Evolutionary conservation across 2,797 vertebrate species (phyloP).

Genomic region (Odontamblyopus lacepedii): DNA sequence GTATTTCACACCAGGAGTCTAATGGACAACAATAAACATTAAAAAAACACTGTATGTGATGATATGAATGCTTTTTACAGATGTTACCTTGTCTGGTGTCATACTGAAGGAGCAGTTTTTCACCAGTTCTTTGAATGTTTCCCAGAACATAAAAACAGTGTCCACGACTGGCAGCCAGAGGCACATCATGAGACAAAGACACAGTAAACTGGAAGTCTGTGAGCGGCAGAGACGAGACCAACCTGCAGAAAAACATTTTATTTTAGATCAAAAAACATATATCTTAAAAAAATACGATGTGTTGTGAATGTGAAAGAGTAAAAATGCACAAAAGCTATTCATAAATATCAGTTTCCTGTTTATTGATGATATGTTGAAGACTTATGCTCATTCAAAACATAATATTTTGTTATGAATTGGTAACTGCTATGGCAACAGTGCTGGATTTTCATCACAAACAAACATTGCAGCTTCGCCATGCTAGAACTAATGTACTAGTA

Average conservation of each 20-base stretch:
- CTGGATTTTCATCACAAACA: too few species aligned
- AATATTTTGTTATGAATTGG: too few species aligned
- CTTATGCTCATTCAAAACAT: too few species aligned
- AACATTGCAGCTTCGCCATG: too few species aligned
- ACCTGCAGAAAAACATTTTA: conserved; percentile 37
- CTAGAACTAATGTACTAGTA: too few species aligned
- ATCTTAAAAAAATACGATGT: too few species aligned
- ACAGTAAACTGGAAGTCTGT: conserved; percentile 79
- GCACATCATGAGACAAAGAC: conserved; percentile 80
- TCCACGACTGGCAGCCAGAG: conserved; percentile 69
- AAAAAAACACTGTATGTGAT: background rate
- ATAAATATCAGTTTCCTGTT: too few species aligned
- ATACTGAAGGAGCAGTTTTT: conserved; percentile 79
- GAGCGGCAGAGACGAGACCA: conserved; percentile 79
- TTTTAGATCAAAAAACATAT: background rate
- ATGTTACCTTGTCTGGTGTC: conserved; percentile 61
- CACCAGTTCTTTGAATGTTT: conserved; percentile 77
- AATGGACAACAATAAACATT: background rate
- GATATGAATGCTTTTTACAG: background rate
- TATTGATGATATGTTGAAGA: too few species aligned
- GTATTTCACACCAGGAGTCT: conserved; percentile 81
- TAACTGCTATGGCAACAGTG: too few species aligned
- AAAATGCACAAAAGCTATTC: too few species aligned
- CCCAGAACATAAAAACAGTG: conserved; percentile 77
- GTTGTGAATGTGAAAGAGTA: too few species aligned